phyloP scores from a whole-genome alignment of 2,888 invertebrate genomes.

The Urechis unicinctus region DNA sequence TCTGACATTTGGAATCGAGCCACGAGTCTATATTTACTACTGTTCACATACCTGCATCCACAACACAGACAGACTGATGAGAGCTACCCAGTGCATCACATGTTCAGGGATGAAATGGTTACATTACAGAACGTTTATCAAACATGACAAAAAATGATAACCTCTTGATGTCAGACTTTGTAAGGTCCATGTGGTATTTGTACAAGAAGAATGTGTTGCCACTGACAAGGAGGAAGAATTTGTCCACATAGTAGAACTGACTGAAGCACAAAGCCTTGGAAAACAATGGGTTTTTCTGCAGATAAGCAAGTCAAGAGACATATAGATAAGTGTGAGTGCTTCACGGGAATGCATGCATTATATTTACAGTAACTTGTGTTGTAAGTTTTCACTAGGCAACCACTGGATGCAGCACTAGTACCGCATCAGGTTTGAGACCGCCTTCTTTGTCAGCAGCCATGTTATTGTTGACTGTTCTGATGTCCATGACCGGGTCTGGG shows the following conservation, averaged over 20 bases:
- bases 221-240: slow-evolving; percentile 39
- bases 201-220: slow-evolving; percentile 39
- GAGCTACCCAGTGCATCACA: no score
- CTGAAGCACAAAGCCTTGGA: slow-evolving; percentile 36
- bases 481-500: slow-evolving; percentile 34
- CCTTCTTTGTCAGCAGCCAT: slow-evolving; percentile 15
- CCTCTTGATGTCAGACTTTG: slow-evolving; percentile 41
- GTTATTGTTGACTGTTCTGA: slow-evolving; percentile 25
- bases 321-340: no score
- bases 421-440: slow-evolving; percentile 14
- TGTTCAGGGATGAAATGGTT: background rate
- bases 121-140: background rate
- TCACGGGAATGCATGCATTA: no score
- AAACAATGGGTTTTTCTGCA: slow-evolving; percentile 28
- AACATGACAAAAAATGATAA: slow-evolving; percentile 5
- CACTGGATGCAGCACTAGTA: no score
- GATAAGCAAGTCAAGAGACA: slow-evolving; percentile 1
- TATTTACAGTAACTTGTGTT: no score
- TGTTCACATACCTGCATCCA: slow-evolving; percentile 35
- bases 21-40: slow-evolving; percentile 42
- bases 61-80: no score
- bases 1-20: slow-evolving; percentile 28
- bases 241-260: slow-evolving; percentile 49
- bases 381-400: no score
- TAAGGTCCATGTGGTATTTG: slow-evolving; percentile 41